Conservation (phyloP, 2,797 vertebrate genomes). For the Prionace glauca region DNA sequence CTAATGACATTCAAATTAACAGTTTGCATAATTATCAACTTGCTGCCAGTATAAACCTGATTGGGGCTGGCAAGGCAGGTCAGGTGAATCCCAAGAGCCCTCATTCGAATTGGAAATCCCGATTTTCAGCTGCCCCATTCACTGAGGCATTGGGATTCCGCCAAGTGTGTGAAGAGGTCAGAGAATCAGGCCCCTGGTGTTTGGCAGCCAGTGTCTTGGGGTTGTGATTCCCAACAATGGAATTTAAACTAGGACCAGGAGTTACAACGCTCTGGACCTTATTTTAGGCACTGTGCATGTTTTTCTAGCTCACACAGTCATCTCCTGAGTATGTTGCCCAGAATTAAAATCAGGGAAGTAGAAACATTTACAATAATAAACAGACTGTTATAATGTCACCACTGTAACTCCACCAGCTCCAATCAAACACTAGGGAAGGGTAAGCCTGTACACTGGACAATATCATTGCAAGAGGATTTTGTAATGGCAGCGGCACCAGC, state of each 20-base stretch:
- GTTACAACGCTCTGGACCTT: background rate
- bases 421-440: background rate
- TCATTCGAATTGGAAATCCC: too few species aligned
- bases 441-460: background rate
- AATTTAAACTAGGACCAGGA: background rate
- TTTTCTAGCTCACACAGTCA: background rate
- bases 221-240: background rate
- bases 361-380: background rate
- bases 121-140: too few species aligned
- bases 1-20: too few species aligned
- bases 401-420: background rate
- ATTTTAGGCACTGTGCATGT: too few species aligned
- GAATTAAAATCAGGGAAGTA: background rate
- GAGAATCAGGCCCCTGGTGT: background rate
- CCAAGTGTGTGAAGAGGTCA: too few species aligned
- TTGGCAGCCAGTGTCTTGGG: background rate
- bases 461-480: background rate
- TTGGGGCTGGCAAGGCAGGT: too few species aligned
- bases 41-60: too few species aligned
- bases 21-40: too few species aligned
- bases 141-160: too few species aligned
- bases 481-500: background rate
- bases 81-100: too few species aligned
- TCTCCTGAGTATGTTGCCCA: background rate
- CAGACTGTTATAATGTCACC: background rate